Evolutionary conservation across 2,888 invertebrate genomes (phyloP).

Genomic region (Sphaerophoria rueppellii): DNA sequence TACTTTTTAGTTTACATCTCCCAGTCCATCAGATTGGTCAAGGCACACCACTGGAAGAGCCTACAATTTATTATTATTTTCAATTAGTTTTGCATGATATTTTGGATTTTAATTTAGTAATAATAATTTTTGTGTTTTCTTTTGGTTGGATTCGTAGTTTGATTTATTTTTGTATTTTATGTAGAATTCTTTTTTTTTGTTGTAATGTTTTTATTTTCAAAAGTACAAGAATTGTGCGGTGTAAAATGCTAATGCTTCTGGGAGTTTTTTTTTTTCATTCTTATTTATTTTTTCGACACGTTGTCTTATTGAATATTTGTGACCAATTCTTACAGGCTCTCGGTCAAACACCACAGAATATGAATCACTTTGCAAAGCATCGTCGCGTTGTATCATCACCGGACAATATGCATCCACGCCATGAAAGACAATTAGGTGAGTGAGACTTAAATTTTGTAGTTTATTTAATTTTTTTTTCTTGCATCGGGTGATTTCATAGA

Average conservation of each 20-base stretch:
- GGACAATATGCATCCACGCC: conserved; percentile 81
- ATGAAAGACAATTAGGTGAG: conserved; percentile 78
- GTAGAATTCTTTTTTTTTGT: conserved; percentile 34
- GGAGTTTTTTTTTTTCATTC: not conserved
- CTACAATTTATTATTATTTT: too few species aligned
- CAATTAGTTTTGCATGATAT: too few species aligned
- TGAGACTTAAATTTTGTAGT: not conserved
- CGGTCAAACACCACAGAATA: conserved; percentile 80
- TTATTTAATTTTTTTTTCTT: too few species aligned
- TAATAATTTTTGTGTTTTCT: too few species aligned
- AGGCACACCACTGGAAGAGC: conserved; percentile 3
- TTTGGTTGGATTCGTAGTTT: not conserved
- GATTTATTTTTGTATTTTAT: conserved; percentile 42
- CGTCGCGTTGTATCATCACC: conserved; percentile 82
- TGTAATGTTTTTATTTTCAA: conserved; percentile 13
- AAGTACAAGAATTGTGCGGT: conserved; percentile 5
- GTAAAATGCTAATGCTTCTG: conserved; percentile 47
- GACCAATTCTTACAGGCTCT: conserved; percentile 77
- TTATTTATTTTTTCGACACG: not conserved
- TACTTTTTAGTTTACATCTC: conserved; percentile 28
- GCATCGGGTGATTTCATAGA: too few species aligned
- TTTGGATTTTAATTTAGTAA: too few species aligned
- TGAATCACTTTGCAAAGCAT: conserved; percentile 80
- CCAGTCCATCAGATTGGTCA: conserved; percentile 28
- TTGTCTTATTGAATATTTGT: conserved; percentile 3